Evolutionary conservation across 53 echinoderm and acorn worm genomes (phyloP).

Genomic region (Echinarachnius parma): DNA sequence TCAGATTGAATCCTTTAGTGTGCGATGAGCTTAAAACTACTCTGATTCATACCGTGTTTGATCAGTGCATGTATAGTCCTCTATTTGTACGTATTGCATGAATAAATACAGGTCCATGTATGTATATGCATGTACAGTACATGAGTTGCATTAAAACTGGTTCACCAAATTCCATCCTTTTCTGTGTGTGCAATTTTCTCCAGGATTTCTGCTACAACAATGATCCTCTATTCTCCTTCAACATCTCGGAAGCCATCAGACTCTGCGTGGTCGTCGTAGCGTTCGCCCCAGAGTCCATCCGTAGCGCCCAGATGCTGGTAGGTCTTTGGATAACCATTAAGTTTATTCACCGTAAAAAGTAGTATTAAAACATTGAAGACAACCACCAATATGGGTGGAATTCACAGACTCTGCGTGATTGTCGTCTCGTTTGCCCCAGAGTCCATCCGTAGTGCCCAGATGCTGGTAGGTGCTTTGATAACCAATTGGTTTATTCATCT

Average conservation of each 20-base stretch:
- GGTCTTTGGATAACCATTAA: conserved; percentile 34
- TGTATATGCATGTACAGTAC: no score
- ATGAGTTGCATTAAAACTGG: no score
- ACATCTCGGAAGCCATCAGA: conserved; percentile 78
- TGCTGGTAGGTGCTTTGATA: conserved; percentile 97
- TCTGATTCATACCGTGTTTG: no score
- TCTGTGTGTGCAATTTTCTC: neutral
- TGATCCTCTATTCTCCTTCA: conserved; percentile 71
- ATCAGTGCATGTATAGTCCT: no score
- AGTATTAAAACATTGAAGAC: no score
- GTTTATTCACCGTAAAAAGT: no score
- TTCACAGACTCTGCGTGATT: conserved; percentile 78
- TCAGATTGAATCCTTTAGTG: no score
- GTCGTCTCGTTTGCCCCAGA: conserved; percentile 96
- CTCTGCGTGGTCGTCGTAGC: conserved; percentile 94
- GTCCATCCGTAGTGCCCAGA: conserved; percentile 87
- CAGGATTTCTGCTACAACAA: conserved; percentile 98
- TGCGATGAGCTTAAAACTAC: no score
- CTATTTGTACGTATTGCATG: no score
- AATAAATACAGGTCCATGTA: no score
- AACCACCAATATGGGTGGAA: conserved; percentile 59
- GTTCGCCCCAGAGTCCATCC: conserved; percentile 80
- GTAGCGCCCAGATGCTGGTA: conserved; percentile 99
- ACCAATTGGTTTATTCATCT: no score
- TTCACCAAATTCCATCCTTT: neutral